phyloP scores from a whole-genome alignment of 2,888 invertebrate genomes.

The Zaprionus obscuricornis region DNA sequence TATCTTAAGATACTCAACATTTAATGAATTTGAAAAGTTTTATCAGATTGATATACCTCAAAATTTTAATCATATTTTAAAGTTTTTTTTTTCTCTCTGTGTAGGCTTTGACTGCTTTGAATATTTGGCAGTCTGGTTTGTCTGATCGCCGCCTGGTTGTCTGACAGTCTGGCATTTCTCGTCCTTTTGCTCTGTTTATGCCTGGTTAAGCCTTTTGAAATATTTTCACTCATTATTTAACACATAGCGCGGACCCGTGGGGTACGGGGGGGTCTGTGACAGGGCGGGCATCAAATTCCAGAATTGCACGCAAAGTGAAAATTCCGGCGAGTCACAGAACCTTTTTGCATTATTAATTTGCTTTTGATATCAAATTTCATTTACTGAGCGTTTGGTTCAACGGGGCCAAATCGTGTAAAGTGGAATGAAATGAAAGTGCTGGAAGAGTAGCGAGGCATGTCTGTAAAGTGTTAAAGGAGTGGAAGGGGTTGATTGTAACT shows the following conservation, averaged over 20 bases:
- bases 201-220: slow-evolving; percentile 64
- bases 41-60: too few relatives aligned
- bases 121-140: slow-evolving; percentile 17
- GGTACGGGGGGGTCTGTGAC: not conserved
- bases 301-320: slow-evolving; percentile 68
- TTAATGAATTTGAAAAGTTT: too few relatives aligned
- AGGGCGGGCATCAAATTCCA: slow-evolving; percentile 61
- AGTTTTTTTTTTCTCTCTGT: too few relatives aligned
- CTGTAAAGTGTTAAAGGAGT: slow-evolving; percentile 19
- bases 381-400: slow-evolving; percentile 1
- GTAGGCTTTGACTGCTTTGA: too few relatives aligned
- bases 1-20: too few relatives aligned
- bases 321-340: slow-evolving; percentile 56
- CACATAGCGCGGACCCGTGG: not conserved
- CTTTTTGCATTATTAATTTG: slow-evolving; percentile 73
- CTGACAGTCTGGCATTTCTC: slow-evolving; percentile 5
- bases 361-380: slow-evolving; percentile 72
- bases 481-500: slow-evolving; percentile 49
- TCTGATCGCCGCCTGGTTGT: not conserved
- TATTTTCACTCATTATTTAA: slow-evolving; percentile 64
- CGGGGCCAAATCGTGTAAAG: not conserved
- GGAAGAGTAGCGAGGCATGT: not conserved
- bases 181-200: slow-evolving; percentile 19
- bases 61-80: too few relatives aligned
- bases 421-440: too few relatives aligned